A percentile compares a stretch with the other conserved stretches of the same genome.
phyloP scores from a whole-genome alignment of 2,888 invertebrate species.

The Prosopocoilus inquinatus region DNA sequence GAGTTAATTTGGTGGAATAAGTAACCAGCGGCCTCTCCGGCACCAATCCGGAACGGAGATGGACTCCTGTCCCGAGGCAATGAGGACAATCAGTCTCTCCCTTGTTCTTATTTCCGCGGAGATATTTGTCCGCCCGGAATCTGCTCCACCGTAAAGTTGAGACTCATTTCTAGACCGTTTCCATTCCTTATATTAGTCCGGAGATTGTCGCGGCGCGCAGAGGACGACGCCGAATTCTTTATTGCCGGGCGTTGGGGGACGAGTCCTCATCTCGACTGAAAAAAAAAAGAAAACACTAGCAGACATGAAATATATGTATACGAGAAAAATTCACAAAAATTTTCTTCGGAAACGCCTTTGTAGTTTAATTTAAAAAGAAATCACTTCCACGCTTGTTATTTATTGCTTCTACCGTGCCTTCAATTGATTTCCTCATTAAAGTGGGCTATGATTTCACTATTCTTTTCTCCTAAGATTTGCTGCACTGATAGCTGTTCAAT shows the following conservation, averaged over 20 bases:
- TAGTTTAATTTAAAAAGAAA: too few species aligned
- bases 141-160: slow-evolving; percentile 40
- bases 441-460: too few species aligned
- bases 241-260: slow-evolving; percentile 16
- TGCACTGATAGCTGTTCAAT: too few species aligned
- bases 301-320: too few species aligned
- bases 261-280: slow-evolving; percentile 12
- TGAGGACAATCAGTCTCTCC: slow-evolving; percentile 51
- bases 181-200: slow-evolving; percentile 37
- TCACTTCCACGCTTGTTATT: too few species aligned
- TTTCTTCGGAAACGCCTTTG: too few species aligned
- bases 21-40: slow-evolving; percentile 24
- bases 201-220: slow-evolving; percentile 35
- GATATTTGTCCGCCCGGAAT: slow-evolving; percentile 44
- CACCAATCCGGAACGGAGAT: slow-evolving; percentile 43
- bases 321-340: too few species aligned
- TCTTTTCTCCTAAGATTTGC: too few species aligned
- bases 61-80: slow-evolving; percentile 49
- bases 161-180: slow-evolving; percentile 41
- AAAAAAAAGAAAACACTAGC: too few species aligned
- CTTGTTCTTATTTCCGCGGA: slow-evolving; percentile 46
- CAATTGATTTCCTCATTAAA: too few species aligned
- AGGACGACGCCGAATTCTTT: slow-evolving; percentile 26
- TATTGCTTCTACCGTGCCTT: too few species aligned
- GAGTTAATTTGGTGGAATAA: slow-evolving; percentile 35